These are phyloP conservation scores for Laspeyria flexula DNA, from an alignment of 2,888 invertebrate species.

Conservation along the genomic window DNA sequence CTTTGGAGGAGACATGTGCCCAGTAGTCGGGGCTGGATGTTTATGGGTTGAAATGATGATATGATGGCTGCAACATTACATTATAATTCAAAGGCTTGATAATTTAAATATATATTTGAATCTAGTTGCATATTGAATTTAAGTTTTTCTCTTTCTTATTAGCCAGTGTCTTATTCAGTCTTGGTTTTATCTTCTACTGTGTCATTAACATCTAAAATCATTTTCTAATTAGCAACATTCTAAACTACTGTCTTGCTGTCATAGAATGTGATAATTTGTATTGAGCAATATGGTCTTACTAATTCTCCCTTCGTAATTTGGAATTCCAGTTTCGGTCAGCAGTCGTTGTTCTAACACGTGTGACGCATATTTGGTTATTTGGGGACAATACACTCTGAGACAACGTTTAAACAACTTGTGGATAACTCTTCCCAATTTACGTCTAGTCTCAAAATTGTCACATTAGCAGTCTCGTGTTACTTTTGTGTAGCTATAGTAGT, in stretches of 20 bases:
- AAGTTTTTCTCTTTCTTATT: not conserved
- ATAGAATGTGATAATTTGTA: slow-evolving; percentile 1
- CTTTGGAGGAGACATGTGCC: too few relatives aligned
- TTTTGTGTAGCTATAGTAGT: slow-evolving; percentile 42
- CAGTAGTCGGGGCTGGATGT: too few relatives aligned
- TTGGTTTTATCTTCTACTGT: not conserved
- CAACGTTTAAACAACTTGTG: slow-evolving; percentile 44
- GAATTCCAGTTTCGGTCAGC: not conserved
- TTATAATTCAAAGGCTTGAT: too few relatives aligned
- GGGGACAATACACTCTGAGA: slow-evolving; percentile 48
- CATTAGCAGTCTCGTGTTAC: slow-evolving; percentile 58
- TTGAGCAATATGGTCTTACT: not conserved
- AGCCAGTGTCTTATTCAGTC: not conserved
- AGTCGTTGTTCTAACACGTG: slow-evolving; percentile 17
- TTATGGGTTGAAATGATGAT: too few relatives aligned
- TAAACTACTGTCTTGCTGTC: not conserved
- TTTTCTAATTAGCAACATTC: not conserved
- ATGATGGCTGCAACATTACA: too few relatives aligned
- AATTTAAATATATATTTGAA: too few relatives aligned
- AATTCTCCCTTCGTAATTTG: not conserved
- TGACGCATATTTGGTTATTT: slow-evolving; percentile 37
- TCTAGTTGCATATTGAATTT: too few relatives aligned
- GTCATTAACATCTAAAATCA: not conserved
- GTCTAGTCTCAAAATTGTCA: slow-evolving; percentile 49
- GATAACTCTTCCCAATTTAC: slow-evolving; percentile 52